Base-by-base conservation (phyloP, 2,797 vertebrate genomes). In the Coracias cyanogaster region DNA sequence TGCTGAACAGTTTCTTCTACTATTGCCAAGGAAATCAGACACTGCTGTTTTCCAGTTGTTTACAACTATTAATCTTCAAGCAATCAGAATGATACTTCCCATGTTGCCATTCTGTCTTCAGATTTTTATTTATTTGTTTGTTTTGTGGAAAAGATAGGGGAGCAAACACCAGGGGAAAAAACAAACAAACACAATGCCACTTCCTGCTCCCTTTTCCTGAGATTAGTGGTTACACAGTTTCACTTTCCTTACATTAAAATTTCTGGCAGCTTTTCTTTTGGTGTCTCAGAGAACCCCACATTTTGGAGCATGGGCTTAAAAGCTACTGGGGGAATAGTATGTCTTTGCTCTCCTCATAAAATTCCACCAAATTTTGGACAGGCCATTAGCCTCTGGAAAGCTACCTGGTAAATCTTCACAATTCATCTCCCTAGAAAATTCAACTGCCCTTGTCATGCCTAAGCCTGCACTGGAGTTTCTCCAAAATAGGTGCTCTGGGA, bases 131-230 rank as follows among this genome's bases (percentile, higher is more conserved):
- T 73, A 33, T 86, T 80, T 86, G 5, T 15, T 64, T 60, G 3
- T 65, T 82, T 52, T 72, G 7, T 81, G 39, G 9, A 35, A 55
- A 83, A 79, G 12, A 28, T 22, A 45, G 12, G 5, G 39, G 14
- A 76, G 8, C 4, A 61, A 69, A 31, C 15, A 69, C 18, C 5
- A 33, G 21, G n/a, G 24, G 2, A 14, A 62, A 86, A 51, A 13
- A 14, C 3, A 9, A 33, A 3, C 18, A 82, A 9, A n/a, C 17
- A 43, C 5, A 41, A 14, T 8, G 1, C 0, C 2, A 12, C 17
- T 12, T 4, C 11, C 9, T 51, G 41, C 41, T 43, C 15, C 60
- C 13, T 25, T 71, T 66, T 62, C 35, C 46, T 55, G 48, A 39
- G 46, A 54, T 33, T 25, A n/a, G 29, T 37, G 26, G 5, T 77